Evolutionary conservation across 2,113 vertebrate genomes (phyloP), one percentile per base, ranked within the genome.

Genomic region (Callionymus lyra): DNA sequence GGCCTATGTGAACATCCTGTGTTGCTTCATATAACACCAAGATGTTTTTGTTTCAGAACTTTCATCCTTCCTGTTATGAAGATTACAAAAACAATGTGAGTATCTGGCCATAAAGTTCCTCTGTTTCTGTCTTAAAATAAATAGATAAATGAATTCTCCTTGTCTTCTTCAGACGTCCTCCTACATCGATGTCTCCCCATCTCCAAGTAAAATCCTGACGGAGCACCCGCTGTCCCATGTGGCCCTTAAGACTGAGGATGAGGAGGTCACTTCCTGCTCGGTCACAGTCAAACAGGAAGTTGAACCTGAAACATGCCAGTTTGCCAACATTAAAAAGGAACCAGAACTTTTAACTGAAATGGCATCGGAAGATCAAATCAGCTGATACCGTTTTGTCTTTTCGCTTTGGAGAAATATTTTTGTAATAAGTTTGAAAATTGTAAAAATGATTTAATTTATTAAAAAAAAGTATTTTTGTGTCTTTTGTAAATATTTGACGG

Each of bases 401-500:
- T n/a, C 47, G 12, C 61, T 69, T 68, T 65, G 68, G 44, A 56
- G 47, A 60, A 45, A 76, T 74, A 70, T 97, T 97, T 97, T 98
- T 82, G 91, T 82, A 89, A 91, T 87, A 88, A 88, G 41, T 36
- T 40, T 27, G 15, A 40, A 83, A 82, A 36, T 6, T 31, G 9
- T 42, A 44, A 84, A 82, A 62, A 83, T 74, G 58, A 78, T 79
- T 84, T 85, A 95, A 96, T 95, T 95, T 95, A 94, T 94, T 27
- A 91, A 91, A 98, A 95, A 95, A 98, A 94, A 82, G 84, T 94
- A 94, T 97, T 97, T 98, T 97, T 94, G 86, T 13, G 34, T 36
- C 8, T 36, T 36, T 13, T 36, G 34, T 36, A 36, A 36, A 14
- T 14, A 36, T 4, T 36, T 27, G 8, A 27, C 21, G 21, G 21